Evolutionary conservation across 92 coral and sea anemone species (phyloP).

Genomic region (Siderastrea siderea): DNA sequence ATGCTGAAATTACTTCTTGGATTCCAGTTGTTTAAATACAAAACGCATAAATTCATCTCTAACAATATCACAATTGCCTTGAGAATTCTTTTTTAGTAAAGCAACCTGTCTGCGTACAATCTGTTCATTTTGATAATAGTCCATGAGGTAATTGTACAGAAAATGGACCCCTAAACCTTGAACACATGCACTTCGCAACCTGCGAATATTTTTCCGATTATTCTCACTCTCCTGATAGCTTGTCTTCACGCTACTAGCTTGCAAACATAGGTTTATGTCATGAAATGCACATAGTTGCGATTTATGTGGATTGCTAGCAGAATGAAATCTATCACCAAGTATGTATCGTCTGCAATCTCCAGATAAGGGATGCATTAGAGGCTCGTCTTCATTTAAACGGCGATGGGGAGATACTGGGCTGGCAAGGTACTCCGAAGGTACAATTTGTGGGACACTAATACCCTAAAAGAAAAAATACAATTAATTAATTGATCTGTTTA

Average conservation of each 20-base stretch:
- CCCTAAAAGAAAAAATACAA: background rate
- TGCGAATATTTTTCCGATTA: slow-evolving; percentile 46
- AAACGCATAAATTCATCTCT: slow-evolving; percentile 36
- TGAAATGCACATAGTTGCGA: slow-evolving; percentile 66
- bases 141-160: slow-evolving; percentile 62
- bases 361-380: slow-evolving; percentile 47
- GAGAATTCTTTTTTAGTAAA: background rate
- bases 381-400: background rate
- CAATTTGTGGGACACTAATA: background rate
- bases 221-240: slow-evolving; percentile 71
- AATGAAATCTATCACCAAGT: slow-evolving; percentile 69
- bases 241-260: slow-evolving; percentile 44
- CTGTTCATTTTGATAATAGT: slow-evolving; percentile 58
- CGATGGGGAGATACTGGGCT: background rate
- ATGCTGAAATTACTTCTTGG: background rate
- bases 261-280: slow-evolving; percentile 49
- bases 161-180: slow-evolving; percentile 66
- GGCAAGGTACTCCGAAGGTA: background rate
- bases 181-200: slow-evolving; percentile 58
- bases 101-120: slow-evolving; percentile 49
- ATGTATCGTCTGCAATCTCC: slow-evolving; percentile 50
- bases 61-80: background rate
- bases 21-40: background rate
- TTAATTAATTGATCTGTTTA: no score
- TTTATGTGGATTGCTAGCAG: slow-evolving; percentile 65